Percentiles rank a stretch among this genome's conserved stretches.
phyloP scores from a whole-genome alignment of 1,140 invertebrate species.

The Brachionus sp. region DNA sequence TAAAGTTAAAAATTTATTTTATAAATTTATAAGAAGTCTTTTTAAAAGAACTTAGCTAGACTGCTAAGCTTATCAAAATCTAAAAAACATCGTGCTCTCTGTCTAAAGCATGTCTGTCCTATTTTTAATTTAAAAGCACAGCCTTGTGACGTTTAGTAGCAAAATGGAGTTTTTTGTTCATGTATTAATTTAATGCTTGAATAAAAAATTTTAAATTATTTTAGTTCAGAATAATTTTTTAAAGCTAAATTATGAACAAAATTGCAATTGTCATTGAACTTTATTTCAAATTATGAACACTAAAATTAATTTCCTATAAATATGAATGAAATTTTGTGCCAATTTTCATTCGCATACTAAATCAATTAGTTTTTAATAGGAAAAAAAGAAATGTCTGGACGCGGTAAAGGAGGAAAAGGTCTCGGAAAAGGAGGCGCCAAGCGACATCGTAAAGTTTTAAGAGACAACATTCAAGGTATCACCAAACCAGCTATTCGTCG shows the following conservation, averaged over 20 bases:
- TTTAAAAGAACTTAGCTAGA: no score
- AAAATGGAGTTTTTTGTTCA: neutral
- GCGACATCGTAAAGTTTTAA: slow-evolving; percentile 59
- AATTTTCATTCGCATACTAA: neutral
- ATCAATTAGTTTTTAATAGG: neutral
- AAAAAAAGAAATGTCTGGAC: slow-evolving; percentile 51
- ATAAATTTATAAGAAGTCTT: no score
- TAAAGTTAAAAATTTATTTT: no score
- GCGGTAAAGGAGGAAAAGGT: slow-evolving; percentile 56
- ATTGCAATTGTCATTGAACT: neutral
- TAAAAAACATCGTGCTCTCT: neutral
- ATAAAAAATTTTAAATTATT: neutral
- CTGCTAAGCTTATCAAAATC: neutral
- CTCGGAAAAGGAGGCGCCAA: slow-evolving; percentile 55
- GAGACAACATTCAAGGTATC: slow-evolving; percentile 74
- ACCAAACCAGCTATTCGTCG: slow-evolving; percentile 68
- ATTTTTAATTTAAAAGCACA: neutral
- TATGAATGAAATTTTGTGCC: neutral
- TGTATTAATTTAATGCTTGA: neutral
- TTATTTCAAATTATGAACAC: neutral
- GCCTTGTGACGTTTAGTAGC: neutral
- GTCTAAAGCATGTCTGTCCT: neutral
- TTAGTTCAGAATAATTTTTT: neutral
- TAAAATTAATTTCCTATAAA: neutral
- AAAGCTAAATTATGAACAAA: neutral